Evolutionary conservation across 2,113 vertebrate species (phyloP).

Genomic region (Corynorhinus townsendii): DNA sequence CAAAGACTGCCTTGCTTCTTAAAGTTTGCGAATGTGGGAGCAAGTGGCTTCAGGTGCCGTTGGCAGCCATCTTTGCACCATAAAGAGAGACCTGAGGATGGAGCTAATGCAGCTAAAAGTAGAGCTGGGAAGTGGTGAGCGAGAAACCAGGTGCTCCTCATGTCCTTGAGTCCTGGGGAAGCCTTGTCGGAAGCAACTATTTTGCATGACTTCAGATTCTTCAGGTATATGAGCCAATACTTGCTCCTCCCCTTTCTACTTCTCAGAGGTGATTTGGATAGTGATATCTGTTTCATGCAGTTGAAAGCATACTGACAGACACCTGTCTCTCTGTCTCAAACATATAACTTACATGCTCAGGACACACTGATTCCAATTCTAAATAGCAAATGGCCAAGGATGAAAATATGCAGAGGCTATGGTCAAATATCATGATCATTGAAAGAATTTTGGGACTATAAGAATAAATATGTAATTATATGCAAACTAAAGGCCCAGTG

Average conservation of each 20-base stretch:
- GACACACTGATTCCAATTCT: not conserved
- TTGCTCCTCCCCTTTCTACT: not conserved
- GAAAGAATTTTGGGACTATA: not conserved
- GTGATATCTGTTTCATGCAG: not conserved
- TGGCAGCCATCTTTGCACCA: not conserved
- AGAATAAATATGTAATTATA: not conserved
- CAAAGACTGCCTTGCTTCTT: not conserved
- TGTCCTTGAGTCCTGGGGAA: not conserved
- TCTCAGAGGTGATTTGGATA: not conserved
- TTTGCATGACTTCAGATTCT: not conserved
- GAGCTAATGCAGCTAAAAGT: not conserved
- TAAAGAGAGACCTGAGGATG: not conserved
- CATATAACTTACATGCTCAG: not conserved
- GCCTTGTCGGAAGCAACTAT: not conserved
- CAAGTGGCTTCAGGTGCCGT: not conserved
- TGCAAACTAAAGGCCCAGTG: not conserved
- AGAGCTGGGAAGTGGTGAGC: not conserved
- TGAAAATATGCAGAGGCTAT: not conserved
- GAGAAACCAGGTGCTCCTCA: not conserved
- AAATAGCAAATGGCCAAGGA: not conserved
- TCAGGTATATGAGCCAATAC: not conserved
- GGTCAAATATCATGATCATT: not conserved
- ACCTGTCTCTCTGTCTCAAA: not conserved
- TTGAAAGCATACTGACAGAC: not conserved
- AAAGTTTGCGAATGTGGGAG: not conserved